Evolutionary conservation across 2,113 vertebrate species (phyloP).

Genomic region (Anarhynchus alexandrinus): DNA sequence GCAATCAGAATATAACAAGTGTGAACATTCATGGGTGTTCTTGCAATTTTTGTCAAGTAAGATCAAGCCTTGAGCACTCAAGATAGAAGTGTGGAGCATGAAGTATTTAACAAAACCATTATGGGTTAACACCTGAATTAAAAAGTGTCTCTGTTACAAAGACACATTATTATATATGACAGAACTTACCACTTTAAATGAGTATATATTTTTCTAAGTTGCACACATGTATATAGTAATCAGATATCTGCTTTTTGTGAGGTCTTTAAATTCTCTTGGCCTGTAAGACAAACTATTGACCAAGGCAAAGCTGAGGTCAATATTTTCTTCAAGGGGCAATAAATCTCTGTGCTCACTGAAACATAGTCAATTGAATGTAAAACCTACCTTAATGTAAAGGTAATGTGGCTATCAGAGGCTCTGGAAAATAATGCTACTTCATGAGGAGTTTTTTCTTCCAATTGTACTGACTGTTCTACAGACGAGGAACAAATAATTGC

Average conservation of each 20-base stretch:
- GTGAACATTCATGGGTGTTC: not conserved
- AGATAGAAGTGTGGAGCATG: not conserved
- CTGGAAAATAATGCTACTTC: not conserved
- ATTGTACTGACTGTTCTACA: not conserved
- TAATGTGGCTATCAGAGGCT: not conserved
- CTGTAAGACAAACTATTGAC: not conserved
- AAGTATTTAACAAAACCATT: not conserved
- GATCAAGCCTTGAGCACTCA: not conserved
- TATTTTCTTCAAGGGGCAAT: slow-evolving; percentile 9
- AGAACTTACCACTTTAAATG: not conserved
- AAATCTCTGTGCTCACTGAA: not conserved
- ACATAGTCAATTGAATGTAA: not conserved
- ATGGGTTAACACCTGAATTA: not conserved
- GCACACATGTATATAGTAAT: not conserved
- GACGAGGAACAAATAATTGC: not conserved
- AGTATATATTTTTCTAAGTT: not conserved
- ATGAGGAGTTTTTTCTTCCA: not conserved
- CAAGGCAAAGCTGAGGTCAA: not conserved
- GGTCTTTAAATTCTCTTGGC: not conserved
- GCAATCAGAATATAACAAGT: not conserved
- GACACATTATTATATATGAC: not conserved
- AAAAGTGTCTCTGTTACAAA: not conserved
- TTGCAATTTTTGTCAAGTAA: not conserved
- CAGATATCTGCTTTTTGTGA: not conserved
- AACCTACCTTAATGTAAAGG: not conserved